A percentile compares a stretch with the other conserved stretches of the same genome.
phyloP scores from a whole-genome alignment of 1,140 invertebrate species.

The Sesamia nonagrioides region DNA sequence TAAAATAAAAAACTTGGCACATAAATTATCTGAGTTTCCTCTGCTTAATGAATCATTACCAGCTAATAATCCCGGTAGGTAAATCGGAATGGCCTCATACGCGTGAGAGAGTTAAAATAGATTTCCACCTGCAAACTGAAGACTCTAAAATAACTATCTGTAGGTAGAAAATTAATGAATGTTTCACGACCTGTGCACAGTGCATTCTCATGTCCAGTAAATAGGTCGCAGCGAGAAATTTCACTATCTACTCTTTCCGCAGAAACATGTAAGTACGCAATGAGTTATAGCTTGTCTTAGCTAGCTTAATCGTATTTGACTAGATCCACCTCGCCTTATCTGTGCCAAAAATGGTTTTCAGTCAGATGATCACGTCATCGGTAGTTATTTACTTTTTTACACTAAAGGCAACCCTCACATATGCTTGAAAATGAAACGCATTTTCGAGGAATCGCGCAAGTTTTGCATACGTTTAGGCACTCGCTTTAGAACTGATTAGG shows the following conservation, averaged over 20 bases:
- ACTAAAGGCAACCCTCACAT: too few relatives aligned
- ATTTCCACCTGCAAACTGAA: constrained; percentile 28
- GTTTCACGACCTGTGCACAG: constrained; percentile 12
- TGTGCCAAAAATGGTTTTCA: too few relatives aligned
- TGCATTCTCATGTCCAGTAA: constrained; percentile 43
- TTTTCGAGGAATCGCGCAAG: too few relatives aligned
- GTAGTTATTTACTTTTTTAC: too few relatives aligned
- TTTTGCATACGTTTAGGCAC: too few relatives aligned
- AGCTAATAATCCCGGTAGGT: constrained; percentile 42
- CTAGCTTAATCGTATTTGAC: constrained; percentile 2
- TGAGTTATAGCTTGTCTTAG: constrained; percentile 36
- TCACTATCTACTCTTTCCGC: constrained; percentile 37
- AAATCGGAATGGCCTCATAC: constrained; percentile 2
- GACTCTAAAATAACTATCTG: constrained; percentile 25
- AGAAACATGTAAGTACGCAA: constrained; percentile 23
- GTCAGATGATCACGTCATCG: too few relatives aligned
- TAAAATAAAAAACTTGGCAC: constrained; percentile 7
- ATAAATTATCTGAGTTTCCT: constrained; percentile 7
- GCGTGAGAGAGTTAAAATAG: constrained; percentile 35
- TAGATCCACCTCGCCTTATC: background rate
- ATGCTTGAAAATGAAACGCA: too few relatives aligned
- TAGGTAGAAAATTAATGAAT: constrained; percentile 27
- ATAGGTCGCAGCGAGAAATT: constrained; percentile 33
- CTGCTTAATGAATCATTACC: constrained; percentile 35
- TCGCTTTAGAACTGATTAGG: too few relatives aligned